Evolutionary conservation across 1,140 invertebrate genomes (phyloP), one percentile per base, ranked within the genome.

Genomic region (Drosophila orosa): DNA sequence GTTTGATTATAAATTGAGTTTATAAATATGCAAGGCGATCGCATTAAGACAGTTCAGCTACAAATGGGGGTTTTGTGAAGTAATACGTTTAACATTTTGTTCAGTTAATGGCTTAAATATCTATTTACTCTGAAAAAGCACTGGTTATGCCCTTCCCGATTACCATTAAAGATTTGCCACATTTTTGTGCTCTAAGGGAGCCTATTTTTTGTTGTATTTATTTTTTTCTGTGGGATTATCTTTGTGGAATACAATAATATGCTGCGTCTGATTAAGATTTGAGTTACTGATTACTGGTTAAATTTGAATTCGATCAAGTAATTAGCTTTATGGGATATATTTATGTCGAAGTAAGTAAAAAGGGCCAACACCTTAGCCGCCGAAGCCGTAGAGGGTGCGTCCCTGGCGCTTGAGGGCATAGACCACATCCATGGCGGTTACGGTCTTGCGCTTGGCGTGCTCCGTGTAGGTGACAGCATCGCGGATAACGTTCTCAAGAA

Each of bases 371-470:
- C 31, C 56, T 94, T 93, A 95, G 74, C 94, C 94, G 45, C 94
- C 94, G 68, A 95, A 95, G 72, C 94, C 95, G 84, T 95, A 95
- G 0, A 95, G 81, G 31, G 94, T 95, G 27, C 96, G 93, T 33
- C 96, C 96, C 93, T 97, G 96, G 50, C 96, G 92, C 92, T 97
- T 97, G 74, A 97, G 92, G 27, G 96, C 96, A 84, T 97, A 97
- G 22, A 97, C 96, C 15, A 97, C 96, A 89, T 97, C 96, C 96
- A 97, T 97, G 55, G 96, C 96, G 10, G 96, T 97, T 37, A 95
- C 94, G 19, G 96, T 97, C 92, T 97, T 97, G 72, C 96, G 93
- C 93, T 96, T 97, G 73, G 96, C 95, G 91, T 97, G 95, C 91
- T 96, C 96, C 12, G 95, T 96, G 92, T 97, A 97, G n/a, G 95